phyloP scores from a whole-genome alignment of 2,888 invertebrate species.

The Drosophila kuntzei region DNA sequence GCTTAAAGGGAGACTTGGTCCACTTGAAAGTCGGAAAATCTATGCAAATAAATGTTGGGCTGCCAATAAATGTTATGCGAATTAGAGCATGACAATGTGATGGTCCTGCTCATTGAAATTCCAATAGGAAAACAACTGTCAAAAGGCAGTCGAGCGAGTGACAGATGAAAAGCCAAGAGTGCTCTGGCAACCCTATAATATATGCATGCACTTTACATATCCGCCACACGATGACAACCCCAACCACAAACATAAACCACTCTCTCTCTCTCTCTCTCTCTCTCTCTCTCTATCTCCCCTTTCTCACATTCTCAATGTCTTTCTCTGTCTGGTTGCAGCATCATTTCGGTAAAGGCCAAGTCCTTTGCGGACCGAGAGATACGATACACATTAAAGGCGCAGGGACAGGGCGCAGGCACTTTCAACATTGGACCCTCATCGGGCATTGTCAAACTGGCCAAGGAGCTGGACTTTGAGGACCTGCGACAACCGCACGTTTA shows the following conservation, averaged over 20 bases:
- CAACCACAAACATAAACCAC: slow-evolving; percentile 16
- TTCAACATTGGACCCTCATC: slow-evolving; percentile 97
- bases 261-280: slow-evolving; percentile 28
- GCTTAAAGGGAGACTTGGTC: background rate
- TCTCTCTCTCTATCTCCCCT: slow-evolving; percentile 7
- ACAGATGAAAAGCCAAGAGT: slow-evolving; percentile 38
- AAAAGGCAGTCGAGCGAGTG: slow-evolving; percentile 69
- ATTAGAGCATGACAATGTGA: slow-evolving; percentile 49
- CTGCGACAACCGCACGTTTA: slow-evolving; percentile 97
- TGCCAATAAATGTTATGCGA: slow-evolving; percentile 72
- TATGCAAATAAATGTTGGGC: slow-evolving; percentile 58
- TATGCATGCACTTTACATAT: slow-evolving; percentile 63
- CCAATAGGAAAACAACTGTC: slow-evolving; percentile 72
- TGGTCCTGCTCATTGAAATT: slow-evolving; percentile 72
- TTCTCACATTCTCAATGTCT: slow-evolving; percentile 8
- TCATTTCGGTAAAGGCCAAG: slow-evolving; percentile 98
- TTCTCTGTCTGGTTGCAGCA: slow-evolving; percentile 87
- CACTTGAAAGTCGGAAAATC: slow-evolving; percentile 1
- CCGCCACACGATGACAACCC: slow-evolving; percentile 11
- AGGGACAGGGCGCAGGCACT: slow-evolving; percentile 96
- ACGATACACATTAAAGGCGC: slow-evolving; percentile 97
- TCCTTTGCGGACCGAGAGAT: slow-evolving; percentile 98
- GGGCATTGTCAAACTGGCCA: slow-evolving; percentile 97
- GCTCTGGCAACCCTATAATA: slow-evolving; percentile 43
- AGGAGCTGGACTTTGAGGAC: slow-evolving; percentile 98